phyloP scores from a whole-genome alignment of 2,888 invertebrate genomes.

The Aquatica leii region DNA sequence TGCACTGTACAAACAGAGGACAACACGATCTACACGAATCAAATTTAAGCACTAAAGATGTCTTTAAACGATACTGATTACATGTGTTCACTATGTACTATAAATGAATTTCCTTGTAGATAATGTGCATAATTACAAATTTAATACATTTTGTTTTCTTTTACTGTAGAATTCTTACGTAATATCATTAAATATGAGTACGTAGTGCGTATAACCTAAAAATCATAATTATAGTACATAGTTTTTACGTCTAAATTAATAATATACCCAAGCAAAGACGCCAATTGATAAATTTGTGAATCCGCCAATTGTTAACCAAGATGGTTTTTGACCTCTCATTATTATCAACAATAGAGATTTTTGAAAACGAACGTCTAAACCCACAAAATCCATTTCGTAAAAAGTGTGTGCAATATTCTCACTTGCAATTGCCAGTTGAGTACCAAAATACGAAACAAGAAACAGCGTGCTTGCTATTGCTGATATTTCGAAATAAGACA shows the following conservation, averaged over 20 bases:
- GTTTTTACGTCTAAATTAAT: too few relatives aligned
- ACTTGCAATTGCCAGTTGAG: conserved; percentile 8
- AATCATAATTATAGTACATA: too few relatives aligned
- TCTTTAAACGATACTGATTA: too few relatives aligned
- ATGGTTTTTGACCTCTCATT: conserved; percentile 14
- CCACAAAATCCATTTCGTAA: conserved; percentile 15
- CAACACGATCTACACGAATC: too few relatives aligned
- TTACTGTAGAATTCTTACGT: conserved; percentile 2
- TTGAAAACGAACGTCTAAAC: conserved; percentile 11
- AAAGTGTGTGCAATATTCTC: not conserved
- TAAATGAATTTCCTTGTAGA: too few relatives aligned
- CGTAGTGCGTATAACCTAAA: conserved; percentile 1
- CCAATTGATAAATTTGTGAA: conserved; percentile 10
- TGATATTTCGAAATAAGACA: conserved; percentile 2
- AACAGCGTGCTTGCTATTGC: not conserved
- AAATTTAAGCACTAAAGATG: too few relatives aligned
- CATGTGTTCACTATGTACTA: too few relatives aligned
- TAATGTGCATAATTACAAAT: too few relatives aligned
- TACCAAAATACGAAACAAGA: conserved; percentile 8
- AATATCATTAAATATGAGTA: conserved; percentile 11
- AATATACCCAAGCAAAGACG: conserved; percentile 15
- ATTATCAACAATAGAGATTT: conserved; percentile 11
- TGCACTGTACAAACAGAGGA: too few relatives aligned
- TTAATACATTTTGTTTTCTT: not conserved
- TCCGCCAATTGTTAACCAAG: conserved; percentile 7